These are phyloP conservation scores for Mus spicilegus DNA, from an alignment of 2,113 vertebrate genomes.

Conservation along the genomic window DNA sequence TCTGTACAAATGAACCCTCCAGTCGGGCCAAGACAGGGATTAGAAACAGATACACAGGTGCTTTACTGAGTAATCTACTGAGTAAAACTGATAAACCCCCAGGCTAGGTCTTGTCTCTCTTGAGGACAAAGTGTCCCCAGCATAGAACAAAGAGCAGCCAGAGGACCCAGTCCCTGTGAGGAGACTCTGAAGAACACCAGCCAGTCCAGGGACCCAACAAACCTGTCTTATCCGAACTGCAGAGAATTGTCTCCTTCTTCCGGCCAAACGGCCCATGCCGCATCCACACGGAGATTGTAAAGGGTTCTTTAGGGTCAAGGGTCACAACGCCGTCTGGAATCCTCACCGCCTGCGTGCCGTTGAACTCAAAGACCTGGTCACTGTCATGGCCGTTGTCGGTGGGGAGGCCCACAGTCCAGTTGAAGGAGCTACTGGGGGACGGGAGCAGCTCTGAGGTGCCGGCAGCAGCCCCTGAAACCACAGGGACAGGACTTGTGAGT, in stretches of 20 bases:
- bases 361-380: slow-evolving; percentile 98
- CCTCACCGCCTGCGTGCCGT: slow-evolving; percentile 96
- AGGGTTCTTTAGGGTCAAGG: slow-evolving; percentile 92
- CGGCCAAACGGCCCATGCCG: slow-evolving; percentile 93
- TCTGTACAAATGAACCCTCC: neutral
- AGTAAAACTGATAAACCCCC: neutral
- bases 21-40: fast-evolving
- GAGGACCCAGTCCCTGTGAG: neutral
- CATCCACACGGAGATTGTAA: slow-evolving; percentile 98
- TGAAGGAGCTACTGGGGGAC: slow-evolving; percentile 91
- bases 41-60: neutral
- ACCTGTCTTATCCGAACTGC: slow-evolving; percentile 98
- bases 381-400: slow-evolving; percentile 98
- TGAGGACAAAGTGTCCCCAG: neutral
- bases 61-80: neutral
- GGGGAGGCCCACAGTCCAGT: slow-evolving; percentile 96
- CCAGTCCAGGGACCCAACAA: neutral
- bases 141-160: fast-evolving
- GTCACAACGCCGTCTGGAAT: slow-evolving; percentile 92
- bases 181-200: too few relatives aligned
- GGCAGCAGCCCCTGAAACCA: slow-evolving; percentile 89
- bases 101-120: fast-evolving
- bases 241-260: slow-evolving; percentile 96
- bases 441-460: slow-evolving; percentile 96
- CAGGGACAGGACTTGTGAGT: fast-evolving